phyloP scores from a whole-genome alignment of 2,888 invertebrate species.

The Villa cingulata region DNA sequence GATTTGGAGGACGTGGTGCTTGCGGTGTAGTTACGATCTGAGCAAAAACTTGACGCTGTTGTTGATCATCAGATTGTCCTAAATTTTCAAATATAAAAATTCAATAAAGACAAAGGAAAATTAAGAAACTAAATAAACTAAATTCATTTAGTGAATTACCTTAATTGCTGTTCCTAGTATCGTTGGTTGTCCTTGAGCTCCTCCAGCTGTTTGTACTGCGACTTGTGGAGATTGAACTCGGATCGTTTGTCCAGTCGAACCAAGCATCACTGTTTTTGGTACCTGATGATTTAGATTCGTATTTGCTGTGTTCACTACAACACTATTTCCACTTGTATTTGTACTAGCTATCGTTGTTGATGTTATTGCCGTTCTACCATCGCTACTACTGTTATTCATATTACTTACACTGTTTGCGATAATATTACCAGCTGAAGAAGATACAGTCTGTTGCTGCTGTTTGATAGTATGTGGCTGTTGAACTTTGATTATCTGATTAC shows the following conservation, averaged over 20 bases:
- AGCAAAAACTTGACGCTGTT: slow-evolving; percentile 14
- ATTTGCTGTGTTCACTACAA: slow-evolving; percentile 9
- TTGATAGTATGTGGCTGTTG: slow-evolving; percentile 22
- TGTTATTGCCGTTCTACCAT: slow-evolving; percentile 5
- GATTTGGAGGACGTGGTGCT: slow-evolving; percentile 7
- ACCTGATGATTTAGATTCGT: slow-evolving; percentile 10
- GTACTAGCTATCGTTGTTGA: slow-evolving; percentile 18
- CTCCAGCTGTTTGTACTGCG: slow-evolving; percentile 9
- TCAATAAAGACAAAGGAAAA: too few relatives aligned
- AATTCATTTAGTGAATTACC: slow-evolving; percentile 1
- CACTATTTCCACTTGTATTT: slow-evolving; percentile 17
- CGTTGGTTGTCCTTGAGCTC: slow-evolving; percentile 8
- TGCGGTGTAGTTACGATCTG: slow-evolving; percentile 12
- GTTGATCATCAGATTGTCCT: slow-evolving; percentile 10
- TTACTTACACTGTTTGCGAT: slow-evolving; percentile 5
- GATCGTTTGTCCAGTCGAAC: slow-evolving; percentile 27
- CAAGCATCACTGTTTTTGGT: slow-evolving; percentile 27
- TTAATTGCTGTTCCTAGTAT: slow-evolving; percentile 14
- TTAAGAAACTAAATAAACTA: background rate
- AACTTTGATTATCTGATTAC: slow-evolving; percentile 33
- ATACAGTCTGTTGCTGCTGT: slow-evolving; percentile 6
- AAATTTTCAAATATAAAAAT: background rate
- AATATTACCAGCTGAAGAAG: background rate
- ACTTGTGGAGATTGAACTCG: slow-evolving; percentile 22
- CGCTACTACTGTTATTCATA: slow-evolving; percentile 7